Base-by-base conservation (phyloP, 2,888 invertebrate species). In the Sarcophaga carnaria region DNA sequence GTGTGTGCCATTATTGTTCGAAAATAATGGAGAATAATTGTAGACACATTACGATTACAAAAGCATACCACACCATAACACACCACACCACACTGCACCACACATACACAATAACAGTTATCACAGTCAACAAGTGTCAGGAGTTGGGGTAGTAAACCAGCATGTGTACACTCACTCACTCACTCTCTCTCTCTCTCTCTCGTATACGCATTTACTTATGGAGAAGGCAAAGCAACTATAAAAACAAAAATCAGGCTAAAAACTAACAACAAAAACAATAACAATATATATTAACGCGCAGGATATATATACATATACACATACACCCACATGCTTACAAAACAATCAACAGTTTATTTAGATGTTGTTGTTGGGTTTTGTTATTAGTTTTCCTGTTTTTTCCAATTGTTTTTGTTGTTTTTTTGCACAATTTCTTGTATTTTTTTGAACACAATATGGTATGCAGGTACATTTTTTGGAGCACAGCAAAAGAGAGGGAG, bases 71-170 rank as follows among this genome's bases (percentile, higher is more conserved):
- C 37, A 67, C 20, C 66, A 66, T 12, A 6, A 1, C 17, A 37
- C 37, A 37, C 8, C 37, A 37, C 37, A 10, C 37, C 17, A 62
- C 17, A 37, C 11, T 8, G 5, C 59, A 76, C 17, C 64, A 69
- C 17, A 17, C 67, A n/a, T 45, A 45, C 27, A 37, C n/a, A 62
- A 11, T n/a, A 37, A 49, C 37, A 49, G 54, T 54, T 54, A 54
- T 54, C 17, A 60, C 59, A 85, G 71, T 79, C 82, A 75, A 82
- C 76, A 71, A 78, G 80, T 83, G 83, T 72, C 78, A 86, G 60
- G 77, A 83, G 78, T 64, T 63, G 74, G 14, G 49, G 60, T 54
- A 4, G 3, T 54, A 37, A 37, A 37, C 8, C 37, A 37, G 37
- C 37, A 37, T 37, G 54, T 14, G 54, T 54, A 17, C 54, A 4